A percentile compares a stretch with the other conserved stretches of the same genome.
Evolutionary conservation across 1,140 invertebrate genomes (phyloP).

Genomic region (Eubasilissa regina): DNA sequence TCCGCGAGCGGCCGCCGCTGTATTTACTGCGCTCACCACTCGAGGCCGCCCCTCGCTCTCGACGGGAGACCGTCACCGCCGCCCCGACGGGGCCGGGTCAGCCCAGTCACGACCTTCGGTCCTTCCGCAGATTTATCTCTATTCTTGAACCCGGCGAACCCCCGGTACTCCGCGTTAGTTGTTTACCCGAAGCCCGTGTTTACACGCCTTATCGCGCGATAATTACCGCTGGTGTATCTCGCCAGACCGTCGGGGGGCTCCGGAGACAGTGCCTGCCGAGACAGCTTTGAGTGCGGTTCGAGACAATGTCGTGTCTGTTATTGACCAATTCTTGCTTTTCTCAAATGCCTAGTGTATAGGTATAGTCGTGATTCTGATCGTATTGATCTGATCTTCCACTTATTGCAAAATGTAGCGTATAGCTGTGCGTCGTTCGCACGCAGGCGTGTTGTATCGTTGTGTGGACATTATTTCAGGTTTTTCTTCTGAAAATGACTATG

Average conservation of each 20-base stretch:
- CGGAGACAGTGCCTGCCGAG: constrained; percentile 17
- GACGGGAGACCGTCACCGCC: constrained; percentile 20
- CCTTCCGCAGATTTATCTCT: constrained; percentile 32
- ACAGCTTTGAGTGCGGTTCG: constrained; percentile 35
- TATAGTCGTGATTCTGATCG: background rate
- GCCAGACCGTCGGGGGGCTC: constrained; percentile 15
- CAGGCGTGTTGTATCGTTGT: background rate
- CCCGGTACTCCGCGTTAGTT: constrained; percentile 6
- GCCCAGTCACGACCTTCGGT: constrained; percentile 11
- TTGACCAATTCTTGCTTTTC: background rate
- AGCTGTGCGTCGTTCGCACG: background rate
- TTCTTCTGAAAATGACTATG: constrained; percentile 32
- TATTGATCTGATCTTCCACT: background rate
- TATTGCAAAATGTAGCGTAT: constrained; percentile 18
- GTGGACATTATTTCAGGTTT: background rate
- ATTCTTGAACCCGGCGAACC: constrained; percentile 37
- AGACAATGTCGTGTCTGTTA: background rate
- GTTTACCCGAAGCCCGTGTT: constrained; percentile 44
- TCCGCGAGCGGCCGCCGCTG: constrained; percentile 17
- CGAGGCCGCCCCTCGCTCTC: no score
- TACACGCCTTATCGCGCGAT: constrained; percentile 45
- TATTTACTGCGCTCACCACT: constrained; percentile 1
- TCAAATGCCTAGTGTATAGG: background rate
- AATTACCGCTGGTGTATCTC: constrained; percentile 15
- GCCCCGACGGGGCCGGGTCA: background rate